A percentile compares a stretch with the other conserved stretches of the same genome.
These are phyloP conservation scores for Paedocypris sp. DNA, from an alignment of 2,113 vertebrate species.

Conservation along the genomic window DNA sequence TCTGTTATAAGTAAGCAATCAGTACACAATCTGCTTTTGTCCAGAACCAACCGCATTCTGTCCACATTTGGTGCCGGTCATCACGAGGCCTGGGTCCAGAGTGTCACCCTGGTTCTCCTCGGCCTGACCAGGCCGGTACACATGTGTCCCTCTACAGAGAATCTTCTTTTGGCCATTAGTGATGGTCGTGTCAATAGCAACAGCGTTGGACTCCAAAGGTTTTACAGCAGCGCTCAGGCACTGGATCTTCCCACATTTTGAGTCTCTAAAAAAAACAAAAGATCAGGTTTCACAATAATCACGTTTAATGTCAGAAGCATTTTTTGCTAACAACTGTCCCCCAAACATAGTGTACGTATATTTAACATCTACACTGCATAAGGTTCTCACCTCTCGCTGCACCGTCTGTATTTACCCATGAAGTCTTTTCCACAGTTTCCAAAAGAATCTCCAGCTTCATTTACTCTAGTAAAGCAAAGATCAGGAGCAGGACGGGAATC, in stretches of 20 bases:
- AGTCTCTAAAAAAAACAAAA: constrained; percentile 61
- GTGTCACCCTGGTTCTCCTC: constrained; percentile 72
- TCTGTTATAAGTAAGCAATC: no score
- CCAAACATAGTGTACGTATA: no score
- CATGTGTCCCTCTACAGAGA: constrained; percentile 78
- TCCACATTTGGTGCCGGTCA: constrained; percentile 90
- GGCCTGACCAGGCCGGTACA: constrained; percentile 60
- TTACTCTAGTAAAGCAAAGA: constrained; percentile 80
- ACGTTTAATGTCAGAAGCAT: not conserved
- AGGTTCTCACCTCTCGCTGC: constrained; percentile 67
- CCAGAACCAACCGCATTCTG: constrained; percentile 66
- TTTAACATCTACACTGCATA: no score
- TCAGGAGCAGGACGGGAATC: constrained; percentile 77
- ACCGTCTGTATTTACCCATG: constrained; percentile 74
- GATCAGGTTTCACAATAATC: not conserved
- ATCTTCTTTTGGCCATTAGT: constrained; percentile 45
- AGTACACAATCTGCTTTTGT: not conserved
- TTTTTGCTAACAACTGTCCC: not conserved
- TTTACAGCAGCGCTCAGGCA: constrained; percentile 71
- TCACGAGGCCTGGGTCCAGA: constrained; percentile 86
- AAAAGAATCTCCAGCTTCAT: constrained; percentile 79
- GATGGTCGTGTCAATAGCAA: constrained; percentile 81
- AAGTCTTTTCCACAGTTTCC: constrained; percentile 93
- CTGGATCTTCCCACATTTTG: constrained; percentile 94
- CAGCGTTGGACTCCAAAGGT: constrained; percentile 76